Evolutionary conservation across 2,113 vertebrate genomes (phyloP).

Genomic region (Onychorhynchus coronatus): DNA sequence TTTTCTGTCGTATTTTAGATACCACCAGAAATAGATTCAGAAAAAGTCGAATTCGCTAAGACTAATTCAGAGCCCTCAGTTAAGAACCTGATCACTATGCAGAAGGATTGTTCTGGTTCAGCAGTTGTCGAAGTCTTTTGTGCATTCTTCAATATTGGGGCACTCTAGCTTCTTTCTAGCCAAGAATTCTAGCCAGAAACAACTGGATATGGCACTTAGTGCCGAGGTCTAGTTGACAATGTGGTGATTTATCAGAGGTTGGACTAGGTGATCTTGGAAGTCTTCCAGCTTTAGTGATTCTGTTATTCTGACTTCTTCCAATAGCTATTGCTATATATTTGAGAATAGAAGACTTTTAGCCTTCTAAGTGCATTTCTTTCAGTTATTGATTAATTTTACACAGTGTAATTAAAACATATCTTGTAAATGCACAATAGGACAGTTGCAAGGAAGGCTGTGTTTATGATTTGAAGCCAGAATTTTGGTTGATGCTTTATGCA

Average conservation of each 20-base stretch:
- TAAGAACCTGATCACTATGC: background rate
- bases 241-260: background rate
- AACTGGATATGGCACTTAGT: background rate
- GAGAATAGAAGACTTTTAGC: background rate
- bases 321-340: background rate
- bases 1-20: background rate
- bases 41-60: background rate
- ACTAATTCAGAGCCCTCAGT: background rate
- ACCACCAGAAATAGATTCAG: background rate
- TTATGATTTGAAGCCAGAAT: background rate
- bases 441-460: background rate
- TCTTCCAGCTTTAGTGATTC: background rate
- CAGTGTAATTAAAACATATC: background rate
- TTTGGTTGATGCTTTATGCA: background rate
- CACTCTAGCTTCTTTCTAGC: background rate
- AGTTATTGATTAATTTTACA: background rate
- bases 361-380: background rate
- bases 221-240: background rate
- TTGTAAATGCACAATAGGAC: background rate
- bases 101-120: background rate
- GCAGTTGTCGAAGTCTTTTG: background rate
- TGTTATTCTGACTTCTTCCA: background rate
- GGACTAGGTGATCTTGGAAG: background rate
- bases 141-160: background rate
- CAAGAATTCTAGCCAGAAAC: background rate